Base-by-base conservation (phyloP, 1,140 invertebrate species). In the Popillia japonica region DNA sequence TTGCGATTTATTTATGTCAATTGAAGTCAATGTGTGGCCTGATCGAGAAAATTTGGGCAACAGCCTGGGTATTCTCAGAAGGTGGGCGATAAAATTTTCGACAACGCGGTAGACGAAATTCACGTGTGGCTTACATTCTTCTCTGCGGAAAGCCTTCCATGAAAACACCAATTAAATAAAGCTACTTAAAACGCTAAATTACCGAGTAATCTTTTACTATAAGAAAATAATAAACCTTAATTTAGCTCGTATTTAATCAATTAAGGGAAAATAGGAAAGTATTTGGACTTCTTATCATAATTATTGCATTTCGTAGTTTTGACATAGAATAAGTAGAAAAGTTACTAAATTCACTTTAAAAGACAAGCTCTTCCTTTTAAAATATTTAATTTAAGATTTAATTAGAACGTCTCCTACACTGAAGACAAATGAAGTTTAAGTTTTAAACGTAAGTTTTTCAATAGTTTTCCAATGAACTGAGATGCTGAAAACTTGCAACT, bases 1-100 rank as follows among this genome's bases (percentile, higher is more conserved):
- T 44, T 1, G 40, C 72, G 72, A 74, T 74, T 74, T 74, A 74
- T 74, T 74, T 74, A 74, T 74, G 41, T 44, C 72, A 74, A 74
- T 74, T 74, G 72, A 74, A 74, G 40, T 20, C 41, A 22, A 74
- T 74, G 72, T 74, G 72, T 74, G 72, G 72, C 72, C 72, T 34
- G 34, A 44, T 40, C 34, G 40, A 40, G 41, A 41, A 74, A 41
- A 74, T 74, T 74, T 74, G 40, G 72, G 17, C 72, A 44, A 40
- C n/a, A 44, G 72, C 34, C 40, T 44, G 41, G 41, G 41, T 74
- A 68, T 74, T 44, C 72, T n/a, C 27, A 27, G 41, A 74, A 44
- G 72, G 72, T 44, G 72, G 41, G 34, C 22, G 72, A 74, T 74
- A 74, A 41, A 74, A 74, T 74, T 68, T 68, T 68, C 61, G 27